Conservation (phyloP, 2,113 vertebrate genomes). For the Seriola aureovittata region DNA sequence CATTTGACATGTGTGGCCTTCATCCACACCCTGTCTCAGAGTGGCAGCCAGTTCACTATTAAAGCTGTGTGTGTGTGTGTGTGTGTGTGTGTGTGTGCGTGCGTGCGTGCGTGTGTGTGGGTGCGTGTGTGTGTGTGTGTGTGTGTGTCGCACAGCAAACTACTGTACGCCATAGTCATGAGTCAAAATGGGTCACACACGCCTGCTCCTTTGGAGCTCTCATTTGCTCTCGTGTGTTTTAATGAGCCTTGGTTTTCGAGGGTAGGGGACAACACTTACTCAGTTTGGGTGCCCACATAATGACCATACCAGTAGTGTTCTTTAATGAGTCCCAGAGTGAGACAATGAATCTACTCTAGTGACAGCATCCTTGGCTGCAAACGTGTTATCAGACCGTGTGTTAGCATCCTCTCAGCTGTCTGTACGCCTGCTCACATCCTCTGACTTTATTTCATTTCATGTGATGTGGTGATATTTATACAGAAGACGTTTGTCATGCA, state of each 20-base stretch:
- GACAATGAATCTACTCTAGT: constrained; percentile 48
- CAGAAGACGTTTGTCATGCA: constrained; percentile 32
- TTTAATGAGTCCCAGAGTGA: constrained; percentile 69
- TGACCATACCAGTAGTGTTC: constrained; percentile 32
- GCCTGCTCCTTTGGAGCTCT: constrained; percentile 60
- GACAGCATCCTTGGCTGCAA: constrained; percentile 42
- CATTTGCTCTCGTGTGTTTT: constrained; percentile 58
- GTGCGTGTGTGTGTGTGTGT: constrained; percentile 28
- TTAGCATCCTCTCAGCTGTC: constrained; percentile 21
- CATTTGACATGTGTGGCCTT: constrained; percentile 60
- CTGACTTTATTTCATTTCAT: constrained; percentile 24
- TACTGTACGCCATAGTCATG: neutral
- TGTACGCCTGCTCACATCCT: neutral
- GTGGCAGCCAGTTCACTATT: constrained; percentile 23
- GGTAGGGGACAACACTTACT: constrained; percentile 63
- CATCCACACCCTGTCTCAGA: constrained; percentile 36
- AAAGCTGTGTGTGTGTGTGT: constrained; percentile 6
- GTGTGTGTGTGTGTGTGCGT: constrained; percentile 25
- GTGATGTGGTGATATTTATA: constrained; percentile 36
- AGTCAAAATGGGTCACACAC: constrained; percentile 68
- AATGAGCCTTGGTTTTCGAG: constrained; percentile 63
- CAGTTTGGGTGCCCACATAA: constrained; percentile 56
- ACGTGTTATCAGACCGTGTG: constrained; percentile 24
- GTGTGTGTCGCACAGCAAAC: constrained; percentile 17
- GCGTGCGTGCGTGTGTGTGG: constrained; percentile 12